A percentile compares a stretch with the other conserved stretches of the same genome.
Evolutionary conservation across 2,113 vertebrate species (phyloP).

Genomic region (Ophthalmolycus amberensis): DNA sequence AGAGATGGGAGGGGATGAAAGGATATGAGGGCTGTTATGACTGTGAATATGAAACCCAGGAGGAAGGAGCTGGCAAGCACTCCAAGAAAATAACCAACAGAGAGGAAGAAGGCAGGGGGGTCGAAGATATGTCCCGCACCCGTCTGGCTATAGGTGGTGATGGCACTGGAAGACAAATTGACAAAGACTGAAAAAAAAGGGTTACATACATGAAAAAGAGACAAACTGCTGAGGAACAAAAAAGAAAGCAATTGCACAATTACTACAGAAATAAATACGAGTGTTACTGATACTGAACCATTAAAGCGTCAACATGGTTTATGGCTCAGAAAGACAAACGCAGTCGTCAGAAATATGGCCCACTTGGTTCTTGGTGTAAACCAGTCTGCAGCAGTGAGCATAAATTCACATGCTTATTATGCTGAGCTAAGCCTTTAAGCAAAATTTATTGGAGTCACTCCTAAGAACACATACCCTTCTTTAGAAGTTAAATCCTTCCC

Average conservation of each 20-base stretch:
- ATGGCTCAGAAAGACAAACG: conserved; percentile 35
- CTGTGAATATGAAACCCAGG: conserved; percentile 85
- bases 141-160: conserved; percentile 86
- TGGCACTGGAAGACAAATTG: conserved; percentile 82
- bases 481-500: conserved; percentile 32
- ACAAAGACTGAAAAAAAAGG: conserved; percentile 34
- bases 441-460: conserved; percentile 49
- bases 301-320: conserved; percentile 34
- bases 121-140: conserved; percentile 83
- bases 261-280: conserved; percentile 23
- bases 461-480: conserved; percentile 25
- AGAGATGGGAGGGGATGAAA: conserved; percentile 72
- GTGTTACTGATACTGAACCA: conserved; percentile 24
- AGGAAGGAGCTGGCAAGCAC: conserved; percentile 88
- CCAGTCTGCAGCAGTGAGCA: conserved; percentile 33
- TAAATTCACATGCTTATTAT: conserved; percentile 52
- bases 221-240: neutral
- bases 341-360: conserved; percentile 47
- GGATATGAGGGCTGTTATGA: conserved; percentile 92
- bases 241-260: conserved; percentile 10
- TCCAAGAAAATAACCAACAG: conserved; percentile 85
- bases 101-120: conserved; percentile 84
- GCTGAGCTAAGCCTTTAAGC: conserved; percentile 56
- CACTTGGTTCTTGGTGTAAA: conserved; percentile 32
- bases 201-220: neutral